A percentile compares a stretch with the other conserved stretches of the same genome.
phyloP scores from a whole-genome alignment of 2,113 vertebrate genomes.

The Entosphenus tridentatus region DNA sequence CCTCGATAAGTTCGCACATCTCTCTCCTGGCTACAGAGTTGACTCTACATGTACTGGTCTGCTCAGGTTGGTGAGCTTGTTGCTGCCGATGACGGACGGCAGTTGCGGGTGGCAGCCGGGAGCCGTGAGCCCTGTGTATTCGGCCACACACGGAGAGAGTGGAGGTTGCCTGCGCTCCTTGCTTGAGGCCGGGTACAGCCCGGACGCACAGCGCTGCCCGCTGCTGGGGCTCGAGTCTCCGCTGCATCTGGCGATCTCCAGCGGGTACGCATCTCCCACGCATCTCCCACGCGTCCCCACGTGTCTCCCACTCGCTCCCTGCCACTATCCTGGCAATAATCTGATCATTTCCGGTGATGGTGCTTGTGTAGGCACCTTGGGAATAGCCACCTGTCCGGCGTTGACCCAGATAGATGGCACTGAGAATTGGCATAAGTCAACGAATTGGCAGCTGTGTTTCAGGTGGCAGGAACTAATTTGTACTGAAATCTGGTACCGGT shows the following conservation, averaged over 20 bases:
- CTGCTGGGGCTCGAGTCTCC: constrained; percentile 31
- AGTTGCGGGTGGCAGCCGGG: constrained; percentile 27
- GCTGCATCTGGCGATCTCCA: constrained; percentile 32
- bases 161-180: constrained; percentile 29
- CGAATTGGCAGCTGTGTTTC: no score
- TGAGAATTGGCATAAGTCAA: no score
- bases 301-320: no score
- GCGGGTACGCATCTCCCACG: constrained; percentile 15
- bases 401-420: no score
- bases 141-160: constrained; percentile 31
- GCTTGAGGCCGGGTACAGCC: constrained; percentile 39
- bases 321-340: no score
- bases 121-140: constrained; percentile 69
- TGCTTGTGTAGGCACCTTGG: no score
- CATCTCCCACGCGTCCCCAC: no score
- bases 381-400: no score
- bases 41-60: no score
- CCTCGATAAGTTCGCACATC: neutral
- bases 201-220: constrained; percentile 49
- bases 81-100: constrained; percentile 32
- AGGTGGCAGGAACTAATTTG: no score
- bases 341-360: no score
- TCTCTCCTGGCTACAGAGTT: constrained; percentile 5
- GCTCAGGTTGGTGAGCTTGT: constrained; percentile 26
- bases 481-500: no score